phyloP scores from a whole-genome alignment of 2,797 vertebrate species.

The Naso thynnoides region DNA sequence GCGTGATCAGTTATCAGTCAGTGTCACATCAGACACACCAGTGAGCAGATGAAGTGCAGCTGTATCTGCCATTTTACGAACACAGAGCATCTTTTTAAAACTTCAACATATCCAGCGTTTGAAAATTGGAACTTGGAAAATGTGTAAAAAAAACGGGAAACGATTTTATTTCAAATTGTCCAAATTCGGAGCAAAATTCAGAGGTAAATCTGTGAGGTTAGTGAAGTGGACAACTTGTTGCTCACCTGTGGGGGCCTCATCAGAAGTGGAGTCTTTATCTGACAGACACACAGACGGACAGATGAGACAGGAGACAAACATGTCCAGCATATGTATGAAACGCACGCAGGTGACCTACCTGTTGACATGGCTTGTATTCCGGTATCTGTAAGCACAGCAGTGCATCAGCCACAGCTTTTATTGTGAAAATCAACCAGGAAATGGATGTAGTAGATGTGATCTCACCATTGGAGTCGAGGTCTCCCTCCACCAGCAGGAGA shows the following conservation, averaged over 20 bases:
- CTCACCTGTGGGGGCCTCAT: conserved; percentile 84
- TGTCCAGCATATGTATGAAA: too few relatives aligned
- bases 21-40: too few relatives aligned
- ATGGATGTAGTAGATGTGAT: too few relatives aligned
- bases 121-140: too few relatives aligned
- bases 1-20: not conserved
- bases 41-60: too few relatives aligned
- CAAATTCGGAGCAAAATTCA: not conserved
- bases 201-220: not conserved
- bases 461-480: conserved; percentile 75
- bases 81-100: not conserved
- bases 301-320: not conserved
- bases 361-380: conserved; percentile 75
- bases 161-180: not conserved
- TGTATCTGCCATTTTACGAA: not conserved
- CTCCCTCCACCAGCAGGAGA: conserved; percentile 76
- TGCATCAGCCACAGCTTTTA: not conserved
- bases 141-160: too few relatives aligned
- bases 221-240: not conserved
- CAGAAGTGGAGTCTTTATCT: conserved; percentile 84
- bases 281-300: not conserved
- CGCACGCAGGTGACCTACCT: conserved; percentile 69
- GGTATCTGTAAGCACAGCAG: conserved; percentile 63
- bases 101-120: not conserved
- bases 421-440: too few relatives aligned